Conservation (phyloP, 2,113 vertebrate genomes). For the Psittacara wagleri region DNA sequence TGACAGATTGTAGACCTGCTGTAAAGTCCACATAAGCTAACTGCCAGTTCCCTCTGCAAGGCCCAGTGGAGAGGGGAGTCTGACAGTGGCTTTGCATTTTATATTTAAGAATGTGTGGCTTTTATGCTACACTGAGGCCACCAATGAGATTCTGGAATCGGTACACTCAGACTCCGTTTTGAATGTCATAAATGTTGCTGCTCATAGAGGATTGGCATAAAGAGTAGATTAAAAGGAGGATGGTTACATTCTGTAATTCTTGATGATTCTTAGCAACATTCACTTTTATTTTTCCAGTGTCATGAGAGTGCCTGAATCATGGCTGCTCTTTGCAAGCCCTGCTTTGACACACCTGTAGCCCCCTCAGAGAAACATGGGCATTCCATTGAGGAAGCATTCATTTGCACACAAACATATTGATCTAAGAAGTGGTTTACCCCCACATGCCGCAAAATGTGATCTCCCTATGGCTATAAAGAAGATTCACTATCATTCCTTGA, state of each 20-base stretch:
- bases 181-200: background rate
- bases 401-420: background rate
- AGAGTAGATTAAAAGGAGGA: background rate
- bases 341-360: background rate
- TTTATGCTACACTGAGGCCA: background rate
- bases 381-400: background rate
- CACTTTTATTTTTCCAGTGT: background rate
- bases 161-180: background rate
- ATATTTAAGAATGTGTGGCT: background rate
- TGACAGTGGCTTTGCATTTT: background rate
- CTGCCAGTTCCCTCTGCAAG: background rate
- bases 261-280: background rate
- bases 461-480: background rate
- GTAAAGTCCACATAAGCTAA: background rate
- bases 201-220: background rate
- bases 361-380: accelerated
- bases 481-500: background rate
- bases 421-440: background rate
- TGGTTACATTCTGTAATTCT: background rate
- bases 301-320: background rate
- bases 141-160: background rate
- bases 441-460: background rate
- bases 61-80: background rate
- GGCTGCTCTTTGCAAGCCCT: background rate
- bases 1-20: background rate